Evolutionary conservation across 2,888 invertebrate species (phyloP), one percentile per base, ranked within the genome.

Genomic region (Steinernema carpocapsae): DNA sequence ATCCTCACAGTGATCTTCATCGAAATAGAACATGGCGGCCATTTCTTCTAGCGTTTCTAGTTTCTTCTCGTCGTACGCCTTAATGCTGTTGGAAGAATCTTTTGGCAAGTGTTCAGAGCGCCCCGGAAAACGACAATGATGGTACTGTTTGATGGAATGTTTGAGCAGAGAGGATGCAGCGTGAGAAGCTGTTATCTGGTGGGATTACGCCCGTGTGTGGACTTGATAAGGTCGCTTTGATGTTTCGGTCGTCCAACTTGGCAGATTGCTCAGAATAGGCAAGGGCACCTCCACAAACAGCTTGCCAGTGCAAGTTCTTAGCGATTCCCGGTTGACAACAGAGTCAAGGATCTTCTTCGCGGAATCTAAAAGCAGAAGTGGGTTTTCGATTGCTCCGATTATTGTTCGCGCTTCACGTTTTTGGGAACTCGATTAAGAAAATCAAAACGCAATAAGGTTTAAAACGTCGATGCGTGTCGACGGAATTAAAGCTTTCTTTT

Each of bases 1-100:
- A 51, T 72, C 64, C 48, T 72, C 72, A 17, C 64, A 64, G 72
- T 64, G 72, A 32, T 74, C 74, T 64, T 74, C 74, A 45, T 74
- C 74, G 46, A 74, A 74, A 64, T 74, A 74, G 74, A 74, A 74
- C 74, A 74, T 74, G 2, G 71, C 70, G 26, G 74, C 37, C 64
- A 64, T 64, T 64, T 10, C 64, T 52, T 22, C 2, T 32, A 19
- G 48, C 19, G 48, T 48, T 48, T 48, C 48, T 14, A 12, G 17
- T 64, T 64, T 29, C n/a, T n/a, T n/a, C 64, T 64, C 64, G 64
- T 64, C 26, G 48, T n/a, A 48, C 48, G 48, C 48, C 7, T 48
- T 4, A 14, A 48, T 19, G 64, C 17, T 22, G 64, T 64, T 29
- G 64, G 37, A 32, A 64, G 64, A 64, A 64, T 64, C 64, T 14